Conservation (phyloP, 2,113 vertebrate genomes). For the Mesembrinibis cayennensis region DNA sequence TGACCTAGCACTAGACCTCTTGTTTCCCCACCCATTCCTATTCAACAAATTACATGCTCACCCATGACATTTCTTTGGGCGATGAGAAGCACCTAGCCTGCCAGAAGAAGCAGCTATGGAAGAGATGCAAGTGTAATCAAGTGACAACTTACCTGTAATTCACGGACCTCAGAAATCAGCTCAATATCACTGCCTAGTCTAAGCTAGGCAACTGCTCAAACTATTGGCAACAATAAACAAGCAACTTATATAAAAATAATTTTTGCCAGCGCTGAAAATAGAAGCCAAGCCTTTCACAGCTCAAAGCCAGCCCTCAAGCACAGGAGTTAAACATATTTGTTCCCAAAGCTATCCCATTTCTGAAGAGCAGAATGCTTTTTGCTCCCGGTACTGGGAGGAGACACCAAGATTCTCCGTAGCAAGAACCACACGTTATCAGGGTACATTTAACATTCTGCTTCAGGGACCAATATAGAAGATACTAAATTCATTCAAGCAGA, state of each 20-base stretch:
- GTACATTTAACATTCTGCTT: neutral
- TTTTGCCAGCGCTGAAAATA: neutral
- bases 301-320: neutral
- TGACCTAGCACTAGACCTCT: neutral
- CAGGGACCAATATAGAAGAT: neutral
- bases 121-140: neutral
- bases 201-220: neutral
- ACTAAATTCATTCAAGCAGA: neutral
- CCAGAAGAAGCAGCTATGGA: neutral
- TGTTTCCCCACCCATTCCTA: neutral
- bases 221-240: neutral
- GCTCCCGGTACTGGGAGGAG: neutral
- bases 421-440: neutral
- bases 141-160: neutral
- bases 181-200: neutral
- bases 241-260: neutral
- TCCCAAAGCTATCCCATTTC: neutral
- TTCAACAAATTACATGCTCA: neutral
- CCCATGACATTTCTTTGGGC: neutral
- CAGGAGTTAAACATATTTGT: neutral
- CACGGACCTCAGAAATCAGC: neutral
- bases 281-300: neutral
- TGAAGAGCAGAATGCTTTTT: neutral
- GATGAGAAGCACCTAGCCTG: neutral
- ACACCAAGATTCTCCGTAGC: neutral